phyloP scores from a whole-genome alignment of 2,888 invertebrate genomes.

The Scaptomyza parva region DNA sequence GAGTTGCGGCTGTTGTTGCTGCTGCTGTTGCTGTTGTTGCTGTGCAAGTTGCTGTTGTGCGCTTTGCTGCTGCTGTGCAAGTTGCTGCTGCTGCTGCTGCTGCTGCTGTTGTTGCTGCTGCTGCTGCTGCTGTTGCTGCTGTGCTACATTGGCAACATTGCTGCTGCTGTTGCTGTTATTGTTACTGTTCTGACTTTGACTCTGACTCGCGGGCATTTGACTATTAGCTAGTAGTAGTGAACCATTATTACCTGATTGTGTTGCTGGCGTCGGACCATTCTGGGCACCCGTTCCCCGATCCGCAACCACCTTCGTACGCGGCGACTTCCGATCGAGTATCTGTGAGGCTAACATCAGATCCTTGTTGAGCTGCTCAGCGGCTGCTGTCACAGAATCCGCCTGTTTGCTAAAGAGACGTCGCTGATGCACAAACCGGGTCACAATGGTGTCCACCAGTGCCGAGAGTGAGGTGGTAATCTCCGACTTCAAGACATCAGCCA shows the following conservation, averaged over 20 bases:
- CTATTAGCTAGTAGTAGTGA: conserved; percentile 83
- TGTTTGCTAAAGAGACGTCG: conserved; percentile 91
- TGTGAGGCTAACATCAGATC: conserved; percentile 93
- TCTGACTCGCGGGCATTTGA: conserved; percentile 70
- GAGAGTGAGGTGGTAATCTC: conserved; percentile 94
- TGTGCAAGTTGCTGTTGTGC: conserved; percentile 85
- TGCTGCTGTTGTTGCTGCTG: conserved; percentile 85
- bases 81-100: conserved; percentile 82
- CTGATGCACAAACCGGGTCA: conserved; percentile 93
- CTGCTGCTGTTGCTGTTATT: conserved; percentile 67
- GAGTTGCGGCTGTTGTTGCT: conserved; percentile 64
- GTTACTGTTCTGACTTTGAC: conserved; percentile 83
- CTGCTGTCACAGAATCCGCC: conserved; percentile 90
- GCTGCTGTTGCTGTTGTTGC: conserved; percentile 62
- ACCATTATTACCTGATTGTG: conserved; percentile 85
- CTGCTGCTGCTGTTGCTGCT: conserved; percentile 66
- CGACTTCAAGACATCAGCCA: conserved; percentile 95
- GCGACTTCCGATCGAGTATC: conserved; percentile 93
- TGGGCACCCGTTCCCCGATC: conserved; percentile 79
- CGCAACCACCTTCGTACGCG: conserved; percentile 86
- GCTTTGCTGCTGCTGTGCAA: conserved; percentile 81
- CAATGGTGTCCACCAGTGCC: conserved; percentile 94
- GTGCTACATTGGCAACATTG: conserved; percentile 55
- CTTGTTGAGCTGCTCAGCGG: conserved; percentile 93
- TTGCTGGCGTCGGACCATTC: conserved; percentile 81